These are phyloP conservation scores for Tringa solitaria DNA, from an alignment of 2,113 vertebrate genomes.

Conservation along the genomic window DNA sequence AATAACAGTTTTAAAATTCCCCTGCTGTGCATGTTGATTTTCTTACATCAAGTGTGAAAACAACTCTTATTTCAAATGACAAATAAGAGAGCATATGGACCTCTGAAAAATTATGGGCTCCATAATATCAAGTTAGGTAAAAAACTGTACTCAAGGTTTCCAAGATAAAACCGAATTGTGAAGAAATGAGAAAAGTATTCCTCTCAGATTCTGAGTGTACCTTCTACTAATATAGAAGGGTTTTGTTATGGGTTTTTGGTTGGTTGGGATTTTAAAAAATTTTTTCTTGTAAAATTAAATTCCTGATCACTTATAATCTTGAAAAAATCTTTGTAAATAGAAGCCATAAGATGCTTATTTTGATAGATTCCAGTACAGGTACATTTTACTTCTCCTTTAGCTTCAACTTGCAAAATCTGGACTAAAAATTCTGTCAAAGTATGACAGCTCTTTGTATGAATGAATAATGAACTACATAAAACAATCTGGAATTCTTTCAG, in stretches of 20 bases:
- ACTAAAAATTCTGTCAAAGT: neutral
- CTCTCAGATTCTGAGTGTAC: neutral
- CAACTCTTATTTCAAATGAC: neutral
- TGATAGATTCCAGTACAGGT: neutral
- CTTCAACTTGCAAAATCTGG: neutral
- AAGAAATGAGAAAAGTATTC: neutral
- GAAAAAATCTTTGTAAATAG: neutral
- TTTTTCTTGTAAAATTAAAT: neutral
- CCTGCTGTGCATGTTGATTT: neutral
- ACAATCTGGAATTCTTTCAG: neutral
- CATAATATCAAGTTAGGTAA: neutral
- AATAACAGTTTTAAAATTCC: slow-evolving; percentile 10
- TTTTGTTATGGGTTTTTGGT: neutral
- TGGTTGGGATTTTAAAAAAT: neutral
- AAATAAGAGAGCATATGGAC: neutral
- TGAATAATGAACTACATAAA: neutral
- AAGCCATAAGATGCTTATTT: neutral
- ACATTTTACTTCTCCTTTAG: neutral
- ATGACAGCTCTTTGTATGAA: neutral
- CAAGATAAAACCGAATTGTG: neutral
- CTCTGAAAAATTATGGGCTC: neutral
- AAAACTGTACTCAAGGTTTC: neutral
- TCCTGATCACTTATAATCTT: neutral
- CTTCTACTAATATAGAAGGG: neutral
- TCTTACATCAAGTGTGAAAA: slow-evolving; percentile 26